These are phyloP conservation scores for Himalopsyche tibetana DNA, from an alignment of 2,888 invertebrate genomes.

Conservation along the genomic window DNA sequence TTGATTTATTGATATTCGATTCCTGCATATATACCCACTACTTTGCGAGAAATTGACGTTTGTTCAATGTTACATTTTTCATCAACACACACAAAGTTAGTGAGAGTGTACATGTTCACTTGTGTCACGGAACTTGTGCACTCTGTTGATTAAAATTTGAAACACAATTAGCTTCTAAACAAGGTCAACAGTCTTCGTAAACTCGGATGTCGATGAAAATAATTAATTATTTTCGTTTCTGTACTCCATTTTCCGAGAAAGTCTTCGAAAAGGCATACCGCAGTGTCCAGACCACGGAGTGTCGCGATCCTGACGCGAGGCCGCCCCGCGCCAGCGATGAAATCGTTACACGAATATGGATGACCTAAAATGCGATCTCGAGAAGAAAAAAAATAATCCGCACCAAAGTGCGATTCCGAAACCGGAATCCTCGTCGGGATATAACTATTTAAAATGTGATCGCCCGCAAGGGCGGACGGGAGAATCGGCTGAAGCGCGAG, in stretches of 20 bases:
- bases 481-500: slow-evolving; percentile 69
- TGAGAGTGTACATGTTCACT: slow-evolving; percentile 56
- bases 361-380: slow-evolving; percentile 79
- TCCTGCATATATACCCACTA: neutral
- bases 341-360: slow-evolving; percentile 79
- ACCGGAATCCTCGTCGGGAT: slow-evolving; percentile 69
- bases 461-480: slow-evolving; percentile 45
- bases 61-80: slow-evolving; percentile 49
- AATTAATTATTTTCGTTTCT: slow-evolving; percentile 74
- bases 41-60: slow-evolving; percentile 44
- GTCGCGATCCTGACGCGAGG: slow-evolving; percentile 50
- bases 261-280: slow-evolving; percentile 71
- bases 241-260: slow-evolving; percentile 72
- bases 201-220: slow-evolving; percentile 74
- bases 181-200: slow-evolving; percentile 79
- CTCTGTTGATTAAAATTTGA: slow-evolving; percentile 79
- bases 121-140: slow-evolving; percentile 70
- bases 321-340: slow-evolving; percentile 67
- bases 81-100: slow-evolving; percentile 45
- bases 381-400: slow-evolving; percentile 77
- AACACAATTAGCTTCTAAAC: slow-evolving; percentile 78
- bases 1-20: too few species aligned
- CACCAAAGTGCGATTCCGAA: slow-evolving; percentile 72
- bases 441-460: slow-evolving; percentile 69
- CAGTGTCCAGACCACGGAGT: slow-evolving; percentile 45